These are phyloP conservation scores for Neodiprion fabricii DNA, from an alignment of 1,140 invertebrate genomes.

Conservation along the genomic window DNA sequence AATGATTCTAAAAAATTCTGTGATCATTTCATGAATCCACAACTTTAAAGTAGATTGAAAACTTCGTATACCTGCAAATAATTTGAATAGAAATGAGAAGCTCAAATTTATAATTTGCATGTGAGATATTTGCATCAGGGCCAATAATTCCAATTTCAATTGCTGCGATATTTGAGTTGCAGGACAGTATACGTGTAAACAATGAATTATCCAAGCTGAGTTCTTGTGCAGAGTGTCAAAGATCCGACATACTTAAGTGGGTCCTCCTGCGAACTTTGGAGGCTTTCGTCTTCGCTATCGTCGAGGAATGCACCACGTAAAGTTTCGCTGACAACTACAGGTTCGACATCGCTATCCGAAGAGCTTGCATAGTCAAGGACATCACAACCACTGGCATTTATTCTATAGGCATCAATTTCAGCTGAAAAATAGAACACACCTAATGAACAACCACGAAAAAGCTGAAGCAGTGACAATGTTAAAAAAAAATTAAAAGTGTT, in stretches of 20 bases:
- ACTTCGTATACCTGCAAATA: too few species aligned
- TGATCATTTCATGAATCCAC: too few species aligned
- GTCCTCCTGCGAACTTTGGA: slow-evolving; percentile 81
- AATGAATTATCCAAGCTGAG: too few species aligned
- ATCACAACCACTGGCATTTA: slow-evolving; percentile 64
- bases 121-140: too few species aligned
- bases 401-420: slow-evolving; percentile 65
- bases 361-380: slow-evolving; percentile 78
- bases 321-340: slow-evolving; percentile 69
- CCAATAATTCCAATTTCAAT: too few species aligned
- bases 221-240: background rate
- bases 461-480: background rate
- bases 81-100: too few species aligned
- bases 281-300: slow-evolving; percentile 78
- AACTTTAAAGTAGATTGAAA: too few species aligned
- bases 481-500: background rate
- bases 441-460: slow-evolving; percentile 6
- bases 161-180: too few species aligned
- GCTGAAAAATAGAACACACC: slow-evolving; percentile 50
- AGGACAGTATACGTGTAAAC: too few species aligned
- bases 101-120: too few species aligned
- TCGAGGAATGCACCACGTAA: slow-evolving; percentile 71
- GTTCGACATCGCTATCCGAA: slow-evolving; percentile 75
- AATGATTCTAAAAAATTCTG: too few species aligned
- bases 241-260: slow-evolving; percentile 71